Evolutionary conservation across 2,797 vertebrate genomes (phyloP).

Genomic region (Vireo griseus): DNA sequence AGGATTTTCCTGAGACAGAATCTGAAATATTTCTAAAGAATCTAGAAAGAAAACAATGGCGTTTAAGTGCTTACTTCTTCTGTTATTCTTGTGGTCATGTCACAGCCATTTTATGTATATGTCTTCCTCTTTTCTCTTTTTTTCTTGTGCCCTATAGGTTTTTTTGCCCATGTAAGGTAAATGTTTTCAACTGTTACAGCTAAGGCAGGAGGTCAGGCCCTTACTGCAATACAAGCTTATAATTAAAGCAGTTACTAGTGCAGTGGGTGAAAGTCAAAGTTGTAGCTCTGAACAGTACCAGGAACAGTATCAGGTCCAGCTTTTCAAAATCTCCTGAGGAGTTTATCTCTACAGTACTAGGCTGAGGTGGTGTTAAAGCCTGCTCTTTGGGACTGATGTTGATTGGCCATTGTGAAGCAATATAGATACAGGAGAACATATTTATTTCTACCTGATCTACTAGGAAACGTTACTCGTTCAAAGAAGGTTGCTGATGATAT

Average conservation of each 20-base stretch:
- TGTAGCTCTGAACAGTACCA: neutral
- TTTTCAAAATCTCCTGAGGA: neutral
- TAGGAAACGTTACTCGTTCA: neutral
- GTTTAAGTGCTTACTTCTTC: neutral
- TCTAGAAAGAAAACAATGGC: neutral
- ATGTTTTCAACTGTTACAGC: neutral
- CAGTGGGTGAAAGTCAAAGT: neutral
- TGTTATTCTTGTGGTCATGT: slow-evolving; percentile 36
- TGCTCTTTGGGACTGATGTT: neutral
- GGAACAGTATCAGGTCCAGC: neutral
- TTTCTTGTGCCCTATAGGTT: neutral
- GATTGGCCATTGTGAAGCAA: neutral
- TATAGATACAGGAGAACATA: neutral
- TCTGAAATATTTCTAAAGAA: neutral
- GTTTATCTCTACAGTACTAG: neutral
- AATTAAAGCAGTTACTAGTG: neutral
- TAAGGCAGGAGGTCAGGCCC: slow-evolving; percentile 1
- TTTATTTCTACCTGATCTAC: neutral
- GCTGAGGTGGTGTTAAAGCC: neutral
- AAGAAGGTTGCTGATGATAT: neutral
- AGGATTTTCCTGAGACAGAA: neutral
- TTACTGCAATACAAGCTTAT: slow-evolving; percentile 5
- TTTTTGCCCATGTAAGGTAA: slow-evolving; percentile 71
- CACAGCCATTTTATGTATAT: neutral
- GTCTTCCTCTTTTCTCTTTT: neutral